A percentile compares a stretch with the other conserved stretches of the same genome.
Conservation (phyloP, 2,797 vertebrate species). For the Apogon talboti region DNA sequence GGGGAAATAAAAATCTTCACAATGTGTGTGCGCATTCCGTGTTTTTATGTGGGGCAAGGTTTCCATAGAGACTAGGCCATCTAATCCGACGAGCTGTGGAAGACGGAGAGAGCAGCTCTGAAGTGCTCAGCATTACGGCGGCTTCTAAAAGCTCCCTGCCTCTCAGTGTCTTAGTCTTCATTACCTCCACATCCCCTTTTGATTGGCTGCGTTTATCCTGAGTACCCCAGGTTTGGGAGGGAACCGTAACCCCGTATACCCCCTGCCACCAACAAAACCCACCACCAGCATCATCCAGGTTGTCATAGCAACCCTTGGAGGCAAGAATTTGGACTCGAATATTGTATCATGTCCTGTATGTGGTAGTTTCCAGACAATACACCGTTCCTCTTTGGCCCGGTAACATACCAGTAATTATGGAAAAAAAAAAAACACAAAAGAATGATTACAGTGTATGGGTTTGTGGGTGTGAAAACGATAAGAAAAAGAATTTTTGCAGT, state of each 20-base stretch:
- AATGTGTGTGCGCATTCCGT: constrained; percentile 19
- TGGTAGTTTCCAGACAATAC: constrained; percentile 33
- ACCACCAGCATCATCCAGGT: constrained; percentile 47
- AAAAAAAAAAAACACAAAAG: not conserved
- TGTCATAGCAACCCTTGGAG: constrained; percentile 72
- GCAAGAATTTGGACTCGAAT: constrained; percentile 45
- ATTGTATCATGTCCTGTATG: constrained; percentile 42
- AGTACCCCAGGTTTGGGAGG: constrained; percentile 74
- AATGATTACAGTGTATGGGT: constrained; percentile 18
- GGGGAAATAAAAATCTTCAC: constrained; percentile 63
- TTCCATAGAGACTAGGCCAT: constrained; percentile 84
- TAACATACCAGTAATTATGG: not conserved
- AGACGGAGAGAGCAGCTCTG: constrained; percentile 71
- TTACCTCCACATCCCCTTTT: constrained; percentile 83
- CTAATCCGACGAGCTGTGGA: constrained; percentile 79
- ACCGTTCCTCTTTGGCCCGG: not conserved
- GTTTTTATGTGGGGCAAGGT: constrained; percentile 75
- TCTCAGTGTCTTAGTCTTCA: constrained; percentile 80
- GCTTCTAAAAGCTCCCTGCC: constrained; percentile 76
- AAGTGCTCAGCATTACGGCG: constrained; percentile 72
- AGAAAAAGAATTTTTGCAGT: constrained; percentile 17
- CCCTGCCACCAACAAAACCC: constrained; percentile 1
- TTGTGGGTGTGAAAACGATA: constrained; percentile 17
- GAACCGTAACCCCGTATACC: constrained; percentile 37
- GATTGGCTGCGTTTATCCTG: constrained; percentile 83